These are phyloP conservation scores for Wasmannia auropunctata DNA, from an alignment of 1,140 invertebrate genomes.

Conservation along the genomic window DNA sequence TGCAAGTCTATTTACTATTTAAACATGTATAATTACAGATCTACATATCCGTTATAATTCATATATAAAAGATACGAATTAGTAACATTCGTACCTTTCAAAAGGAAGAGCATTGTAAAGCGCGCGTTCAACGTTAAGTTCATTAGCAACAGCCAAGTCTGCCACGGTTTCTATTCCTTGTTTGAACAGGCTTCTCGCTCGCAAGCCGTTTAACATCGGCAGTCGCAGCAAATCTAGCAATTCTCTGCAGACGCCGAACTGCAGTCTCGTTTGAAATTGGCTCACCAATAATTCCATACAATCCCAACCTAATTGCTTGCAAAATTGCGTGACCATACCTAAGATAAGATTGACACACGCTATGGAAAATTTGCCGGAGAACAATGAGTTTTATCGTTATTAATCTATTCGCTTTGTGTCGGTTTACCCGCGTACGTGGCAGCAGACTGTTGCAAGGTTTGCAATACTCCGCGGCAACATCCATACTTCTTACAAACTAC, in stretches of 20 bases:
- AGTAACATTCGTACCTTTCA: constrained; percentile 86
- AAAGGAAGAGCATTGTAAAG: constrained; percentile 93
- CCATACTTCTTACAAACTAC: constrained; percentile 93
- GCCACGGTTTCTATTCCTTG: constrained; percentile 92
- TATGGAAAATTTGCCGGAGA: not conserved
- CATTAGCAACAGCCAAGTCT: constrained; percentile 91
- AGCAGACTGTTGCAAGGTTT: constrained; percentile 97
- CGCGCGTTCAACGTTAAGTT: constrained; percentile 90
- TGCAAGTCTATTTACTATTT: not conserved
- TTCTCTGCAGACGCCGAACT: constrained; percentile 97
- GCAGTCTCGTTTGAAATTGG: constrained; percentile 97
- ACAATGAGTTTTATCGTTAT: constrained; percentile 1
- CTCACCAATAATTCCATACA: constrained; percentile 95
- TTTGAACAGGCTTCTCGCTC: constrained; percentile 94
- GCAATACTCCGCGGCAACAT: constrained; percentile 94
- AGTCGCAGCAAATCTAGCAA: constrained; percentile 96
- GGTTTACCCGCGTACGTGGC: constrained; percentile 89
- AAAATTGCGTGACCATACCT: constrained; percentile 97
- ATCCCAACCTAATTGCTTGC: constrained; percentile 96
- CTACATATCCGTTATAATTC: constrained; percentile 9
- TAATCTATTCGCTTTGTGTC: not conserved
- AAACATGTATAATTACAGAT: not conserved
- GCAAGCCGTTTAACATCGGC: constrained; percentile 92
- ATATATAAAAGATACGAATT: not conserved
- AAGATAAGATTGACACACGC: constrained; percentile 30